Conservation (phyloP, 2,888 invertebrate species). For the Rotaria socialis region DNA sequence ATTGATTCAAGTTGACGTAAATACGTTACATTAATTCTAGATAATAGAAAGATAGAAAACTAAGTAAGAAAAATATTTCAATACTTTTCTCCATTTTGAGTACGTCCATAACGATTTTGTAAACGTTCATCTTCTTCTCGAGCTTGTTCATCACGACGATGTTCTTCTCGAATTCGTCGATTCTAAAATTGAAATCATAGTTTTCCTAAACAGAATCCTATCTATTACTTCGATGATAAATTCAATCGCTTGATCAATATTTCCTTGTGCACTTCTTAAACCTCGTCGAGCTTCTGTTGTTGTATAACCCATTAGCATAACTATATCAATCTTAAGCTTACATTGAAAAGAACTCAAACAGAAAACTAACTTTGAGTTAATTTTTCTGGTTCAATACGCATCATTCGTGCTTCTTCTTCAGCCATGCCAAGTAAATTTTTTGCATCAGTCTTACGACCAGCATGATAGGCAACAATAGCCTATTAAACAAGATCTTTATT, state of each 20-base stretch:
- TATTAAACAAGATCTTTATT: slow-evolving; percentile 62
- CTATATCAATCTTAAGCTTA: slow-evolving; percentile 48
- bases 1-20: slow-evolving; percentile 67
- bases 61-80: slow-evolving; percentile 62
- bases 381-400: slow-evolving; percentile 66
- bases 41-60: slow-evolving; percentile 55
- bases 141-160: background rate
- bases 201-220: too few relatives aligned
- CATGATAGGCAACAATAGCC: slow-evolving; percentile 74
- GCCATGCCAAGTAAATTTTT: slow-evolving; percentile 65
- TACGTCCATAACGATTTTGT: slow-evolving; percentile 51
- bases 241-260: slow-evolving; percentile 67
- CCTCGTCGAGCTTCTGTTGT: slow-evolving; percentile 70
- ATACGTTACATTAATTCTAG: slow-evolving; percentile 51
- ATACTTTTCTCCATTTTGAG: slow-evolving; percentile 64
- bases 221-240: slow-evolving; percentile 64
- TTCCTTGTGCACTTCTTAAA: slow-evolving; percentile 65
- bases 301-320: slow-evolving; percentile 69
- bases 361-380: slow-evolving; percentile 56
- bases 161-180: background rate
- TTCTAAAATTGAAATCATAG: background rate
- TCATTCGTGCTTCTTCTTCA: slow-evolving; percentile 66
- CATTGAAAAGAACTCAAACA: too few relatives aligned
- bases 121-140: slow-evolving; percentile 49
- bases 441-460: slow-evolving; percentile 69